Evolutionary conservation across 2,113 vertebrate genomes (phyloP), one percentile per base, ranked within the genome.

Genomic region (Phylloscopus whistleri): DNA sequence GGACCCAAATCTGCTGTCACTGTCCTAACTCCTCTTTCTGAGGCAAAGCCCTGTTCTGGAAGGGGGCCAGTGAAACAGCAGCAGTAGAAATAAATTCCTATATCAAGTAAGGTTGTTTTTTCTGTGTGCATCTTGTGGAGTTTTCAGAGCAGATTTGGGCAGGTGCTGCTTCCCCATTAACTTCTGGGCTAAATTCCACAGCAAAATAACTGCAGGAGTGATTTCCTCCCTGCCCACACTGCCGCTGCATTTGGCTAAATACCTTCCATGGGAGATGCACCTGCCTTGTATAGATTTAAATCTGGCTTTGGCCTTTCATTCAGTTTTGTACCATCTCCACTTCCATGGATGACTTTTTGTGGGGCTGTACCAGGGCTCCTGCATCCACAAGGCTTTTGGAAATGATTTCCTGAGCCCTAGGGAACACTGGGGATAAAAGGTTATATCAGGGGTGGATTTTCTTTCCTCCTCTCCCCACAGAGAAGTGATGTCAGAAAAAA

Each of bases 181-280:
- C n/a, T 95, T 82, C 77, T 91, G 87, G 73, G 74, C n/a, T 3
- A 10, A 84, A 85, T 72, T 94, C 74, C 89, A 94, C 70, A 79
- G 44, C 11, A 33, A 84, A 94, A 79, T 46, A 87, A 62, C 39
- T 60, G 16, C 35, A 83, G 59, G 55, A 88, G n/a, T 46, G 37
- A 52, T 70, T 77, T 80, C 11, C 30, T 79, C 20, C 39, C 37
- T 83, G 43, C 48, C 39, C 51, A 56, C 21, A 3, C 5, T 30
- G 51, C 35, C 2, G 0, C 62, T 85, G 63, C 44, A 11, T 69
- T 87, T 93, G 72, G 35, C 33, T 66, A 24, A 8, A 31, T 15
- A 28, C 2, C 7, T 30, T 77, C 12, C 31, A 9, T 9, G 22
- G 64, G n/a, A 92, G 5, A 15, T 56, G 28, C 41, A 64, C 43